phyloP scores from a whole-genome alignment of 2,113 vertebrate species.

The Tiliqua scincoides region DNA sequence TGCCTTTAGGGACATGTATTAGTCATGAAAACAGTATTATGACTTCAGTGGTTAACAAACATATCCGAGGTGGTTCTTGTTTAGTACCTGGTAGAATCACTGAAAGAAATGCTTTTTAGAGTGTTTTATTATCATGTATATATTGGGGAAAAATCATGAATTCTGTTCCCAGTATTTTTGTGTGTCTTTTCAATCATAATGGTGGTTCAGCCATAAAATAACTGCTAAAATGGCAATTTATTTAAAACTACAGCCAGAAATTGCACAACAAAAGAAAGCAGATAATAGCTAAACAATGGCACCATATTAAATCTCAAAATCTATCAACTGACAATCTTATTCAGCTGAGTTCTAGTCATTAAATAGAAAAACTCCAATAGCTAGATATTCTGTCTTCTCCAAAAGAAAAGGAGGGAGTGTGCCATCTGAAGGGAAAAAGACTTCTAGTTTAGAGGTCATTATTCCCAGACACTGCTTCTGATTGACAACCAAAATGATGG shows the following conservation, averaged over 20 bases:
- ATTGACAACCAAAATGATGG: too few species aligned
- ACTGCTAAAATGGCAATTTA: background rate
- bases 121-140: background rate
- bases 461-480: too few species aligned
- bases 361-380: background rate
- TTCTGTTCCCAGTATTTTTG: background rate
- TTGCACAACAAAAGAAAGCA: too few species aligned
- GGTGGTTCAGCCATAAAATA: background rate
- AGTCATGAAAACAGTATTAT: accelerated
- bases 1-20: accelerated
- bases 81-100: too few species aligned
- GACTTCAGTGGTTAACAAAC: background rate
- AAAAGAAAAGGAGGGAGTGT: background rate
- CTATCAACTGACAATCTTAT: background rate
- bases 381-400: background rate
- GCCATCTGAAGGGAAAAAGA: background rate
- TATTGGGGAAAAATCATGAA: background rate
- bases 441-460: background rate
- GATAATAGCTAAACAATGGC: too few species aligned
- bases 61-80: too few species aligned
- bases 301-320: background rate
- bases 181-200: background rate
- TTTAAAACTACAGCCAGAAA: background rate
- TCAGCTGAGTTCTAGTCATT: too few species aligned
- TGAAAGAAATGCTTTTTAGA: too few species aligned